phyloP scores from a whole-genome alignment of 2,797 vertebrate species.

The Paramormyrops hopkinsi region DNA sequence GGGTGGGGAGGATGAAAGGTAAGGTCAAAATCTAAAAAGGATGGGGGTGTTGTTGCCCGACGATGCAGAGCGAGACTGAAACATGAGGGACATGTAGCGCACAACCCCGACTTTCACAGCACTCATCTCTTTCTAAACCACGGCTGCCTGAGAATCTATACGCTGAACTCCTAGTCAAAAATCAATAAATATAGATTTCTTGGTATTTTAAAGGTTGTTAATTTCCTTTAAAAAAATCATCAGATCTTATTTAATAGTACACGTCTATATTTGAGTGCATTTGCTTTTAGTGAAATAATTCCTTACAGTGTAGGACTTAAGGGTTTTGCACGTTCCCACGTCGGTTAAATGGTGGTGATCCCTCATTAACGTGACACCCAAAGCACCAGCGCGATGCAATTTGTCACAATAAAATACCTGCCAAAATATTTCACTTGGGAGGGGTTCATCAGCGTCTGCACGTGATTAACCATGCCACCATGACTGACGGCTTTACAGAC shows the following conservation, averaged over 20 bases:
- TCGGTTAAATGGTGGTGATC: neutral
- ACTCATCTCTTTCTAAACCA: neutral
- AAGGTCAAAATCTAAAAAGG: neutral
- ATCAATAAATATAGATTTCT: slow-evolving; percentile 2
- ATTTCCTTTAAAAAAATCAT: neutral
- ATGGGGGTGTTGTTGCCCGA: neutral
- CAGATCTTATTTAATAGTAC: neutral
- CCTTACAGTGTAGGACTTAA: neutral
- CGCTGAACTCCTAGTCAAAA: neutral
- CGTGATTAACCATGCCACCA: neutral
- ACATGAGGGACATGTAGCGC: neutral
- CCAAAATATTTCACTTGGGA: neutral
- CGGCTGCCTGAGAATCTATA: neutral
- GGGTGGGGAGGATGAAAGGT: neutral
- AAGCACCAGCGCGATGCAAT: neutral
- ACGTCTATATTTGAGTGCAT: neutral
- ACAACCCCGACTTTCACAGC: neutral
- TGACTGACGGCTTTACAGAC: neutral
- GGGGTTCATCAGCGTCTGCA: neutral
- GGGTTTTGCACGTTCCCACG: neutral
- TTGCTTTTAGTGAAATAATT: neutral
- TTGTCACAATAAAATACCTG: neutral
- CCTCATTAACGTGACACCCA: neutral
- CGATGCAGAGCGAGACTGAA: neutral
- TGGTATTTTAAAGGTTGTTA: neutral